Evolutionary conservation across 2,113 vertebrate genomes (phyloP).

Genomic region (Calonectris borealis): DNA sequence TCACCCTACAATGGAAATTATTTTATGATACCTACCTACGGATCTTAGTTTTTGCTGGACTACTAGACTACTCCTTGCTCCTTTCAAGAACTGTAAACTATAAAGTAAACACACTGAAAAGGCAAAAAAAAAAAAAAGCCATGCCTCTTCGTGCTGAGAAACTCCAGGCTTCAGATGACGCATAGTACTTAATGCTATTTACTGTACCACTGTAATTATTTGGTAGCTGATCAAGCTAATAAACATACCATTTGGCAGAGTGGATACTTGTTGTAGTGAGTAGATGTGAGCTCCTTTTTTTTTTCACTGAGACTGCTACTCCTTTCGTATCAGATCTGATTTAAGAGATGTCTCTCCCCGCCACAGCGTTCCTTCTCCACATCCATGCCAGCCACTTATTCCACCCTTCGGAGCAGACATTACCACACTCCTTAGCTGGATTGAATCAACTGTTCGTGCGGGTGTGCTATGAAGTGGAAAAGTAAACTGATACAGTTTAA

Average conservation of each 20-base stretch:
- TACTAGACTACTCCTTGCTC: conserved; percentile 25
- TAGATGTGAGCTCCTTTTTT: not conserved
- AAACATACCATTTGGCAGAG: not conserved
- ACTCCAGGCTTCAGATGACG: conserved; percentile 6
- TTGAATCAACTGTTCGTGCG: not conserved
- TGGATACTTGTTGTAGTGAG: not conserved
- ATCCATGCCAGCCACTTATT: not conserved
- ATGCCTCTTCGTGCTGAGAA: conserved; percentile 5
- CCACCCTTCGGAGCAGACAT: not conserved
- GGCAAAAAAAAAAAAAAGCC: not conserved
- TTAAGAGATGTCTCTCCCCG: not conserved
- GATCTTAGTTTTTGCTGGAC: conserved; percentile 6
- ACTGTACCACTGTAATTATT: conserved; percentile 4
- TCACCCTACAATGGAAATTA: conserved; percentile 13
- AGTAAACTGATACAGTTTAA: not conserved
- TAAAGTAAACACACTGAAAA: not conserved
- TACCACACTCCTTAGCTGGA: not conserved
- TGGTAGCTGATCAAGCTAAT: conserved; percentile 36
- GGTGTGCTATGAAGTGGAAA: not conserved
- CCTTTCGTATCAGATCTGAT: not conserved
- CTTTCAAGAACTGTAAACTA: conserved; percentile 41
- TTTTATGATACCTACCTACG: not conserved
- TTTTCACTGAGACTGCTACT: not conserved
- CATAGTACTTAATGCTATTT: not conserved
- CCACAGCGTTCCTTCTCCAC: not conserved